phyloP scores from a whole-genome alignment of 2,113 vertebrate genomes.

The Porphyrio hochstetteri region DNA sequence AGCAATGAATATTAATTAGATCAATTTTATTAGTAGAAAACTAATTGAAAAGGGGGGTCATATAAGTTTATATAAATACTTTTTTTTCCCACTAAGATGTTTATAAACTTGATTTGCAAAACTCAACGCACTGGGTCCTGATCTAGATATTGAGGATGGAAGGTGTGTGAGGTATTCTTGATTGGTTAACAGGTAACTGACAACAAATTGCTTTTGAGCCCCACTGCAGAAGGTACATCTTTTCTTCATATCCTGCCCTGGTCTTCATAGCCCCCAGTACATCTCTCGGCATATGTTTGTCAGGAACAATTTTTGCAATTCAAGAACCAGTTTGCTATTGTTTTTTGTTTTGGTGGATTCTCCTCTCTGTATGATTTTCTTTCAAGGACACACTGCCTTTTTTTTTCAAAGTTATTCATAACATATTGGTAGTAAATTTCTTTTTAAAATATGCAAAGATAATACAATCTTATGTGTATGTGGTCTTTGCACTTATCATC shows the following conservation, averaged over 20 bases:
- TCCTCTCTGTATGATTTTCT: not conserved
- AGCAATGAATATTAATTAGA: not conserved
- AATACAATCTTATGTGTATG: not conserved
- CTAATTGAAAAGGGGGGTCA: not conserved
- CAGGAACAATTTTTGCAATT: not conserved
- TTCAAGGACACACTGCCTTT: not conserved
- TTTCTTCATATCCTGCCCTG: not conserved
- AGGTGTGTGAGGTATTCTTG: not conserved
- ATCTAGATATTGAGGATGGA: not conserved
- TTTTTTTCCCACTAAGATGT: not conserved
- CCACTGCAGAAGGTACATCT: not conserved
- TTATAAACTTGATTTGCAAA: not conserved
- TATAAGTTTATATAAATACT: rapidly evolving
- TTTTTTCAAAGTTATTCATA: not conserved
- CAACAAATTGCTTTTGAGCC: not conserved
- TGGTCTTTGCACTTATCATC: not conserved
- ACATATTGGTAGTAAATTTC: not conserved
- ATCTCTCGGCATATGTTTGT: not conserved
- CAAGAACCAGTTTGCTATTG: not conserved
- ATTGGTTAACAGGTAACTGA: not conserved
- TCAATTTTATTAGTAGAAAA: not conserved
- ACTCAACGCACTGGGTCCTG: not conserved
- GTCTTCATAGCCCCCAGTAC: not conserved
- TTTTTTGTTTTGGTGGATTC: not conserved
- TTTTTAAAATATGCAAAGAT: not conserved